Percentiles rank a stretch among this genome's conserved stretches.
Conservation (phyloP, 2,888 invertebrate species). For the Brachypterus glaber region DNA sequence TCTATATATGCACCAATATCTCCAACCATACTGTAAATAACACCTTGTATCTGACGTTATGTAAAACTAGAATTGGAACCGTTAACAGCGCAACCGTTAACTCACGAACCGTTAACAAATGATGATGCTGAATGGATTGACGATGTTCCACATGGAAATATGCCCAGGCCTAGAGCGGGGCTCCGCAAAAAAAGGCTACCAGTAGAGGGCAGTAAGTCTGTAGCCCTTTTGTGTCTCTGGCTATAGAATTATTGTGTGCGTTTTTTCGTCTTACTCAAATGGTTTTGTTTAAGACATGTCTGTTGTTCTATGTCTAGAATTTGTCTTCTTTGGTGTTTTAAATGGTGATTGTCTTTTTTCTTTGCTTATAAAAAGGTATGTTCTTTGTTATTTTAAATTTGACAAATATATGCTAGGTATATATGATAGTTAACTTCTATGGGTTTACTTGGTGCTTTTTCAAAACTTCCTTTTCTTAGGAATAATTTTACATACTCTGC, state of each 20-base stretch:
- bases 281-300: constrained; percentile 12
- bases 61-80: constrained; percentile 4
- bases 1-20: too few relatives aligned
- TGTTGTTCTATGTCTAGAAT: constrained; percentile 4
- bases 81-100: constrained; percentile 1
- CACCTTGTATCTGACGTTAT: too few relatives aligned
- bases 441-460: too few relatives aligned
- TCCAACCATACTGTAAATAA: too few relatives aligned
- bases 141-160: constrained; percentile 14
- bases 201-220: constrained; percentile 32
- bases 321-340: too few relatives aligned
- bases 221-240: constrained; percentile 13
- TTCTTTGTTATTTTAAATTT: too few relatives aligned
- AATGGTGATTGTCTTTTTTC: too few relatives aligned
- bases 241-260: constrained; percentile 12
- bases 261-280: constrained; percentile 13
- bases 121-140: constrained; percentile 30
- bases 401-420: too few relatives aligned
- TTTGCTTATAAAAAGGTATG: too few relatives aligned
- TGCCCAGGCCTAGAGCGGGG: constrained; percentile 20
- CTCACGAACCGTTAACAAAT: constrained; percentile 14
- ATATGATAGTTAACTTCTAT: too few relatives aligned
- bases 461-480: too few relatives aligned
- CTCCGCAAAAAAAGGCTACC: constrained; percentile 25
- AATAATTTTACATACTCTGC: too few relatives aligned